Base-by-base conservation (phyloP, 1,140 invertebrate species). In the Drosophila rufa region DNA sequence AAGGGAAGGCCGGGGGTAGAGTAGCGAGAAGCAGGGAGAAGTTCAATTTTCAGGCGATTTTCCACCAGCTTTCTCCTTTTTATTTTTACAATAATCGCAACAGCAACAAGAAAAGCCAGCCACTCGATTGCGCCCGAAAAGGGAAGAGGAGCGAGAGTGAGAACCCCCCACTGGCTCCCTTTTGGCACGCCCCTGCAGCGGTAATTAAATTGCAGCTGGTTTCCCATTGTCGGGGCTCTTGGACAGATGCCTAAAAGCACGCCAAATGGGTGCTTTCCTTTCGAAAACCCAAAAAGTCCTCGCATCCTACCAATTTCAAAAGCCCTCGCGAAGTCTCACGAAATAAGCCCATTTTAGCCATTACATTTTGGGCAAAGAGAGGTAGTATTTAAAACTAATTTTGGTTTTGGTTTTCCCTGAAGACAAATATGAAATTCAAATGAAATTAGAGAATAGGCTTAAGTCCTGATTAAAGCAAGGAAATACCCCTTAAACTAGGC, bases 141-240 rank as follows among this genome's bases (percentile, higher is more conserved):
- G 25, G 9, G 46, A n/a, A 15, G 12, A 40, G 30, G 33, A 17
- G 7, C 3, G 11, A 36, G 30, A 9, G 33, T 11, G 8, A 6
- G 48, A 0, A 11, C 14, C 38, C 40, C 17, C 17, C 7, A 9
- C 8, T 11, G 51, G 14, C 5, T 40, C 62, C 62, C 59, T 65
- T 61, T 77, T 85, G 75, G 75, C 45, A 43, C 47, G 61, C 68
- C 78, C 66, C 70, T 78, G 77, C 57, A 80, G 76, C 74, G 73
- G 84, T 87, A 87, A 87, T 87, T 87, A 87, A 87, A 87, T 89
- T 89, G 84, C 80, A 78, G 77, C 80, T 80, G 79, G 75, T 65
- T 77, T 77, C 70, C 73, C 77, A 76, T 85, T 78, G 50, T 70
- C 64, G 78, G 46, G n/a, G 53, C 58, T 46, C 58, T 53, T 68